Evolutionary conservation across 64 coral and sea anemone genomes (phyloP).

Genomic region (Montipora cactus): DNA sequence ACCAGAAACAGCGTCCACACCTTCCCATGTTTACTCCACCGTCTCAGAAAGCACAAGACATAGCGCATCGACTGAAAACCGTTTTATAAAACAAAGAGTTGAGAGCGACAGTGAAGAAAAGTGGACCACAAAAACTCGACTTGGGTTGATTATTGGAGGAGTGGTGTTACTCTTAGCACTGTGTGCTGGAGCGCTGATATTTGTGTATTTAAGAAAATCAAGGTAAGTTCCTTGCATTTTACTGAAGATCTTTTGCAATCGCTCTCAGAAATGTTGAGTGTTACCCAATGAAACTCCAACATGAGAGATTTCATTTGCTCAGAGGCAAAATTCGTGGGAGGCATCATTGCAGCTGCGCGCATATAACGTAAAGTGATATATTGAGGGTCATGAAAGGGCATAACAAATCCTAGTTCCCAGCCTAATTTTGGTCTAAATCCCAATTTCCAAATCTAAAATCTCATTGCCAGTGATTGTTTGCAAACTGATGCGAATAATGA

Average conservation of each 20-base stretch:
- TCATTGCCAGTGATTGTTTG: too few species aligned
- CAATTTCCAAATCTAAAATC: too few species aligned
- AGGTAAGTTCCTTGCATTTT: not conserved
- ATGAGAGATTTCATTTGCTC: too few species aligned
- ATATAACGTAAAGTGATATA: too few species aligned
- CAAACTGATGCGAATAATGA: too few species aligned
- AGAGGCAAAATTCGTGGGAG: too few species aligned
- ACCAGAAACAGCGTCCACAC: not conserved
- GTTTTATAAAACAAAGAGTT: not conserved
- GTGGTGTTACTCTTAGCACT: not conserved
- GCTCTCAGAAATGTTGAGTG: too few species aligned
- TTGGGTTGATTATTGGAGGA: slow-evolving; percentile 21
- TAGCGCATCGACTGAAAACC: not conserved
- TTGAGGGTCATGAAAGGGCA: too few species aligned
- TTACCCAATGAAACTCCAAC: too few species aligned
- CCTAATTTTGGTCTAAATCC: too few species aligned
- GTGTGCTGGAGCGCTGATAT: not conserved
- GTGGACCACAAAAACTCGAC: slow-evolving; percentile 27
- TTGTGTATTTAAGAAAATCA: not conserved
- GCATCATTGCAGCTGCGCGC: too few species aligned
- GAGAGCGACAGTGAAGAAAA: not conserved
- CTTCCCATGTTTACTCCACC: not conserved
- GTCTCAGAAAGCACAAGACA: not conserved
- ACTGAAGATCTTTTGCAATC: not conserved
- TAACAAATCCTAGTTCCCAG: too few species aligned